Conservation (phyloP, 2,888 invertebrate genomes). For the Leptura quadrifasciata region DNA sequence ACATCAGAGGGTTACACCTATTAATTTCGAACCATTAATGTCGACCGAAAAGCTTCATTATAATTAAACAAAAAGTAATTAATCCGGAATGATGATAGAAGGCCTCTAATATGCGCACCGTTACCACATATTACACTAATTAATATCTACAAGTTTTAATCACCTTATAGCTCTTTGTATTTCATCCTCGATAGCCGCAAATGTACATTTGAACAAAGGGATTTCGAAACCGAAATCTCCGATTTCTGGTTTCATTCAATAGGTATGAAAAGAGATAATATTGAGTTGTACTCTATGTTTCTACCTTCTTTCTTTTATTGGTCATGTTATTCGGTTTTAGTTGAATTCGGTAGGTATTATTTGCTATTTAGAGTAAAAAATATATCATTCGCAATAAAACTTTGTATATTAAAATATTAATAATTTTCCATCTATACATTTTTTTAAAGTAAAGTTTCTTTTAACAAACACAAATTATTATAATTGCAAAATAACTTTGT, state of each 20-base stretch:
- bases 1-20: conserved; percentile 14
- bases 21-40: conserved; percentile 25
- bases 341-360: too few species aligned
- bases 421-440: too few species aligned
- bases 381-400: too few species aligned
- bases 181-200: background rate
- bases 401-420: too few species aligned
- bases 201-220: conserved; percentile 6
- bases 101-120: conserved; percentile 32
- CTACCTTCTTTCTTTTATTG: too few species aligned
- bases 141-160: conserved; percentile 37
- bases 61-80: conserved; percentile 41
- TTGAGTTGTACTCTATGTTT: too few species aligned
- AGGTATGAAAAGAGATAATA: too few species aligned
- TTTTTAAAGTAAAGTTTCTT: too few species aligned
- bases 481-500: too few species aligned
- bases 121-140: conserved; percentile 37
- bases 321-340: too few species aligned
- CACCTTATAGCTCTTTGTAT: conserved; percentile 19
- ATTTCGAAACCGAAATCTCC: background rate
- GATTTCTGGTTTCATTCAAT: background rate
- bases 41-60: conserved; percentile 27
- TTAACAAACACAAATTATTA: too few species aligned
- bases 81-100: conserved; percentile 39
- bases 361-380: too few species aligned